A percentile compares a stretch with the other conserved stretches of the same genome.
Conservation (phyloP, 2,888 invertebrate genomes). For the Acrobasis suavella region DNA sequence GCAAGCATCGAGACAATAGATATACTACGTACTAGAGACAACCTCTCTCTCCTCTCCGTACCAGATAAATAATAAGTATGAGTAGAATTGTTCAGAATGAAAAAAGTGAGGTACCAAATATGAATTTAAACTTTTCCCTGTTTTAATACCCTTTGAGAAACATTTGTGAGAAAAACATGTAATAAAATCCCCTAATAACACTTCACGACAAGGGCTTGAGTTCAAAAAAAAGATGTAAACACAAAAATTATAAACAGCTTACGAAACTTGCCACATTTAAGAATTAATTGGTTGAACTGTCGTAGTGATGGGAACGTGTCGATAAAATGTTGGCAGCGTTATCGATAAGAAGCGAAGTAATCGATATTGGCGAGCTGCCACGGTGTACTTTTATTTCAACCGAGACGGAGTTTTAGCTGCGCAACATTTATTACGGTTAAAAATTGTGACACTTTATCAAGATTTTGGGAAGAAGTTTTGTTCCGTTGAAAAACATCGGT, state of each 20-base stretch:
- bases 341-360: slow-evolving; percentile 23
- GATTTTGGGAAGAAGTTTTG: slow-evolving; percentile 3
- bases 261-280: slow-evolving; percentile 39
- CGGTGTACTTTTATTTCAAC: slow-evolving; percentile 15
- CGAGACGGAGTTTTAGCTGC: slow-evolving; percentile 12
- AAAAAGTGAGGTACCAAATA: no score
- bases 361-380: slow-evolving; percentile 16
- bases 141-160: not conserved
- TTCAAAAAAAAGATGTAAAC: slow-evolving; percentile 3
- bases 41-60: no score
- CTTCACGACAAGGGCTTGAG: not conserved
- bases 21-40: no score
- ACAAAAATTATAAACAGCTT: slow-evolving; percentile 4
- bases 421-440: slow-evolving; percentile 20
- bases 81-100: no score
- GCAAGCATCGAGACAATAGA: no score
- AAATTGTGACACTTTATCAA: slow-evolving; percentile 20
- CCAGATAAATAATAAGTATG: no score
- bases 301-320: slow-evolving; percentile 36
- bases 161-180: not conserved
- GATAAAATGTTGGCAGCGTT: slow-evolving; percentile 24
- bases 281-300: slow-evolving; percentile 61
- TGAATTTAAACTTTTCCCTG: not conserved
- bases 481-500: not conserved
- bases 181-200: not conserved